Evolutionary conservation across 2,797 vertebrate species (phyloP), one percentile per base, ranked within the genome.

Genomic region (Parotocinclus haroldoi): DNA sequence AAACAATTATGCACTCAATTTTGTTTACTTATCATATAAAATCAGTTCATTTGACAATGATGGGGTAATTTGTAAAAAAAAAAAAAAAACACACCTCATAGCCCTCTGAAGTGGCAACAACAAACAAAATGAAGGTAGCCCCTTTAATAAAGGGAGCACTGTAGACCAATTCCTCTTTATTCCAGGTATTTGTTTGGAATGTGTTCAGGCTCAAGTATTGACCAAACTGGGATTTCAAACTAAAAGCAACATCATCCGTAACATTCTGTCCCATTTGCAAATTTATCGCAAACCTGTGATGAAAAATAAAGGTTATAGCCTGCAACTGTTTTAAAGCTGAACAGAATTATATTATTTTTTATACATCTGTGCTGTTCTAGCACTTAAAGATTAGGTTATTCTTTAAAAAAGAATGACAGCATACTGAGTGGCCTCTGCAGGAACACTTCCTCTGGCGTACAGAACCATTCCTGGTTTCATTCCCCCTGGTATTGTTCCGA

Each of bases 251-350:
- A 45, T 75, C 59, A 8, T 37, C 50, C 5, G 27, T 27, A 10
- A 19, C 13, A 0, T 58, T 13, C 6, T 1, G 48, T 1, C 44
- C 38, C 1, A 49, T 71, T 46, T 63, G 66, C 10, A 75, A 58
- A 45, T 71, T 60, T 0, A 75, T 16, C 39, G 0, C 13, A 68
- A 75, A 71, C 3, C 73, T 75, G 40, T 38, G 11, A 56, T 45
- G n/a, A n/a, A 38, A 37, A 53, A 8, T 19, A 36, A 36, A 60
- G 1, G 7, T 42, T 3, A 42, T 4, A 3, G 13, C 27, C 40
- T 42, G 40, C 40, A 42, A 11, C 10, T 27, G 27, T 2, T 27
- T 46, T 7, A 27, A 4, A 46, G 44, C 5, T 16, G 9, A 37
- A 48, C 38, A 48, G 17, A 19, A 45, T 19, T 8, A 6, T 16